Conservation (phyloP, 2,888 invertebrate genomes). For the Mylabris sibirica region DNA sequence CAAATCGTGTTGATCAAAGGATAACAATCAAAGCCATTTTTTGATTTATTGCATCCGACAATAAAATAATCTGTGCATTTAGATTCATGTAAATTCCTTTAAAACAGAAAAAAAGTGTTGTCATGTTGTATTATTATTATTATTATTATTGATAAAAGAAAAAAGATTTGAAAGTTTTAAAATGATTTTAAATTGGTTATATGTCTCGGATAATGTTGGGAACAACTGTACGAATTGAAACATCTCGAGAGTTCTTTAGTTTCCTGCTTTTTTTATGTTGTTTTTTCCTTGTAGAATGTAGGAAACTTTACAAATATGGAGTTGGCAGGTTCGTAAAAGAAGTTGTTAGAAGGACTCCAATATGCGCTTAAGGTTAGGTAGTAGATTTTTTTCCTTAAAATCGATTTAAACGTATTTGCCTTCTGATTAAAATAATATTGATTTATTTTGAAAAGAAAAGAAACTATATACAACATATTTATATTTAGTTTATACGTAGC, state of each 20-base stretch:
- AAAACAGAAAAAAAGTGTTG: background rate
- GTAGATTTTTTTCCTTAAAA: constrained; percentile 19
- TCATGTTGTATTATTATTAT: background rate
- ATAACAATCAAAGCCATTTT: background rate
- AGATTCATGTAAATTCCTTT: background rate
- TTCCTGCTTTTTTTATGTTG: background rate
- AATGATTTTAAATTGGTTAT: constrained; percentile 6
- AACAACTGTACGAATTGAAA: constrained; percentile 9
- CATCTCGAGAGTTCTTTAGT: background rate
- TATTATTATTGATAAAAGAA: background rate
- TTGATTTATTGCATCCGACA: constrained; percentile 10
- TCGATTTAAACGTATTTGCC: constrained; percentile 25
- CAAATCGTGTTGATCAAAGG: constrained; percentile 13
- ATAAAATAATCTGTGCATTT: background rate
- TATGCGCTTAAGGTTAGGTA: constrained; percentile 23
- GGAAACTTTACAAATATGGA: constrained; percentile 28
- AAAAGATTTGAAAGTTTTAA: background rate
- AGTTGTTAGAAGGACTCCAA: constrained; percentile 27
- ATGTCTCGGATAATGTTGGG: background rate
- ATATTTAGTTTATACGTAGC: constrained; percentile 34
- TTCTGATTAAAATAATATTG: constrained; percentile 37
- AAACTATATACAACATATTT: constrained; percentile 29
- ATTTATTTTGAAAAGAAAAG: constrained; percentile 35
- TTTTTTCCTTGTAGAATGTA: background rate
- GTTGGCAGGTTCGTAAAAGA: constrained; percentile 26